Evolutionary conservation across 2,888 invertebrate species (phyloP).

Genomic region (Cactoblastis cactorum): DNA sequence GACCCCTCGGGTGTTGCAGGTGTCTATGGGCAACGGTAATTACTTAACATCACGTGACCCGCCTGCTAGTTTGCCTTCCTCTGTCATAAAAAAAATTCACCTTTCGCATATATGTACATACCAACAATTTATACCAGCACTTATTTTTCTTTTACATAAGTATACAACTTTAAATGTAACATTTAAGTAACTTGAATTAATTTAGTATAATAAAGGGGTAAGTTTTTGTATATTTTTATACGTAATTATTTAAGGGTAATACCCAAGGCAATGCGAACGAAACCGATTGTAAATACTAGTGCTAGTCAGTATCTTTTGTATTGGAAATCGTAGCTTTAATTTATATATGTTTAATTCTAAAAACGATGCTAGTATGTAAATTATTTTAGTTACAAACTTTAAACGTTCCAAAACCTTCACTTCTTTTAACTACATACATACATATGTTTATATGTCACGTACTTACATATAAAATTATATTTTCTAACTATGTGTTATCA

Average conservation of each 20-base stretch:
- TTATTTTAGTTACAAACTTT: not conserved
- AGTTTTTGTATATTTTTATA: not conserved
- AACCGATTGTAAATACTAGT: slow-evolving; percentile 31
- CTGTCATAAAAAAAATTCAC: too few species aligned
- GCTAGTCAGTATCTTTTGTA: slow-evolving; percentile 51
- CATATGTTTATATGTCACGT: too few species aligned
- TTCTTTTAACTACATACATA: not conserved
- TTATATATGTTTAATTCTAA: slow-evolving; percentile 1
- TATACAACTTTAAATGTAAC: not conserved
- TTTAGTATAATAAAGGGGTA: not conserved
- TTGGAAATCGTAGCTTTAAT: slow-evolving; percentile 30
- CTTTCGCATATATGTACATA: too few species aligned
- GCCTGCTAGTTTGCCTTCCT: too few species aligned
- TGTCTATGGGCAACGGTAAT: too few species aligned
- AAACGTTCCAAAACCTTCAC: too few species aligned
- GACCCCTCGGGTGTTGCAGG: too few species aligned
- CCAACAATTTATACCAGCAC: too few species aligned
- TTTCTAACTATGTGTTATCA: too few species aligned
- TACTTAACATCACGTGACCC: too few species aligned
- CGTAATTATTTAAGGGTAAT: slow-evolving; percentile 11
- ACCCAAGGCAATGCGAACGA: slow-evolving; percentile 30
- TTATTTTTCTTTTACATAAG: too few species aligned
- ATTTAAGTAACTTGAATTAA: not conserved
- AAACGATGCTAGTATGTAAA: not conserved
- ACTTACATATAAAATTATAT: too few species aligned